Evolutionary conservation across 2,797 vertebrate genomes (phyloP).

Genomic region (Centroberyx gerrardi): DNA sequence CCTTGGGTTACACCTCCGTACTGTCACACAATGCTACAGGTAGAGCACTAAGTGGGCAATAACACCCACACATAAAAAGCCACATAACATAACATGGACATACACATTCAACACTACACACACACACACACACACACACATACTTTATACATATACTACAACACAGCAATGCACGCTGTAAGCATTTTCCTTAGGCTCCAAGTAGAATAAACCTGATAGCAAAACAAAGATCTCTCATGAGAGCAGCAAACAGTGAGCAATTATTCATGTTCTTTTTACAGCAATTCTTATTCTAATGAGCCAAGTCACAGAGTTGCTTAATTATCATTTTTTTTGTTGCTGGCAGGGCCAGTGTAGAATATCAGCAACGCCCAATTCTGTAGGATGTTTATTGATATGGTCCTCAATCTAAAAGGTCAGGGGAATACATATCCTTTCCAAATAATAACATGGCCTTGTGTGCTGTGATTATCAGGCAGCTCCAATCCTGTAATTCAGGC

Average conservation of each 20-base stretch:
- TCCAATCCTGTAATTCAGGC: not conserved
- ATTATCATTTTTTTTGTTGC: conserved; percentile 33
- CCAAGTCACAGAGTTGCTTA: not conserved
- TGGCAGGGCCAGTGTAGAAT: conserved; percentile 19
- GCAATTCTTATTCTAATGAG: too few relatives aligned
- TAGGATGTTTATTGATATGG: conserved; percentile 9
- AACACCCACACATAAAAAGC: conserved; percentile 32
- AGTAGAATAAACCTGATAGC: too few relatives aligned
- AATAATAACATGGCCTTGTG: conserved; percentile 19
- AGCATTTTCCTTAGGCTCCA: too few relatives aligned
- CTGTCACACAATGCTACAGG: conserved; percentile 14
- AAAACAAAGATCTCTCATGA: too few relatives aligned
- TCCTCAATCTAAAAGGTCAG: not conserved
- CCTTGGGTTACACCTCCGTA: conserved; percentile 24
- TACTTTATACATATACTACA: not conserved
- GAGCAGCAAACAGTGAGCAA: too few relatives aligned
- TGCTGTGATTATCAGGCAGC: not conserved
- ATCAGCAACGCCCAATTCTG: conserved; percentile 12
- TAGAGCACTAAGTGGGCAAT: conserved; percentile 15
- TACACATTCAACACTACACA: not conserved
- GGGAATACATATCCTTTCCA: not conserved
- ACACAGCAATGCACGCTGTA: too few relatives aligned
- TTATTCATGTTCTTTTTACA: too few relatives aligned
- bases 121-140: not conserved
- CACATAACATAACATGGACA: conserved; percentile 10